Conservation (phyloP, 2,797 vertebrate genomes). For the Morelia viridis region DNA sequence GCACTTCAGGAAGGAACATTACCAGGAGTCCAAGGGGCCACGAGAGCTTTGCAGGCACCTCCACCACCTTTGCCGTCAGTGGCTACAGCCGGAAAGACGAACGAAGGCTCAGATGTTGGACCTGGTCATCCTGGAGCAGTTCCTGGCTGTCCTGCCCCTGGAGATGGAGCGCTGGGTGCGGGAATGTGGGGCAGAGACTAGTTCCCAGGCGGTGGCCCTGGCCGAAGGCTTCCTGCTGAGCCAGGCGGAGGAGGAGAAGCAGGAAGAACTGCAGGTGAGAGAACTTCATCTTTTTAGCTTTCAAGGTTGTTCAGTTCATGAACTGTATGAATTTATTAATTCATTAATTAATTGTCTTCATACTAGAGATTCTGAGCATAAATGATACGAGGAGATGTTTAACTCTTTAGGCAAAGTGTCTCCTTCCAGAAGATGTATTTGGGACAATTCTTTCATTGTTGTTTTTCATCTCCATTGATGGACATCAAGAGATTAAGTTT, state of each 20-base stretch:
- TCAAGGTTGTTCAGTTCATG: not conserved
- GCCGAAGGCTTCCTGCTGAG: not conserved
- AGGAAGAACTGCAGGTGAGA: not conserved
- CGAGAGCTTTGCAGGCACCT: not conserved
- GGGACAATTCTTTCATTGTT: not conserved
- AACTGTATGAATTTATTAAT: not conserved
- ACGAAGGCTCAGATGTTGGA: not conserved
- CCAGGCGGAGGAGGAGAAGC: not conserved
- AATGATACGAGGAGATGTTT: not conserved
- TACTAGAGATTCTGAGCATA: not conserved
- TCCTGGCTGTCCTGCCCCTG: not conserved
- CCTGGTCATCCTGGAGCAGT: not conserved
- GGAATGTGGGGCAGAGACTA: not conserved
- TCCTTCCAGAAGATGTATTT: not conserved
- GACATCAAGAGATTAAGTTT: not conserved
- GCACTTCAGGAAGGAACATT: not conserved
- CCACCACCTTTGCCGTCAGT: not conserved
- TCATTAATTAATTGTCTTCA: not conserved
- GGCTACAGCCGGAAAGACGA: not conserved
- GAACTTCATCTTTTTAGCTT: not conserved
- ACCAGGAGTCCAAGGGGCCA: not conserved
- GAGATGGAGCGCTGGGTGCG: not conserved
- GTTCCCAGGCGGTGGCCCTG: not conserved
- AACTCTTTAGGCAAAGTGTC: not conserved
- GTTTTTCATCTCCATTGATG: not conserved